Percentiles rank a stretch among this genome's conserved stretches.
Conservation (phyloP, 64 coral and sea anemone species). For the Montipora efflorescens region DNA sequence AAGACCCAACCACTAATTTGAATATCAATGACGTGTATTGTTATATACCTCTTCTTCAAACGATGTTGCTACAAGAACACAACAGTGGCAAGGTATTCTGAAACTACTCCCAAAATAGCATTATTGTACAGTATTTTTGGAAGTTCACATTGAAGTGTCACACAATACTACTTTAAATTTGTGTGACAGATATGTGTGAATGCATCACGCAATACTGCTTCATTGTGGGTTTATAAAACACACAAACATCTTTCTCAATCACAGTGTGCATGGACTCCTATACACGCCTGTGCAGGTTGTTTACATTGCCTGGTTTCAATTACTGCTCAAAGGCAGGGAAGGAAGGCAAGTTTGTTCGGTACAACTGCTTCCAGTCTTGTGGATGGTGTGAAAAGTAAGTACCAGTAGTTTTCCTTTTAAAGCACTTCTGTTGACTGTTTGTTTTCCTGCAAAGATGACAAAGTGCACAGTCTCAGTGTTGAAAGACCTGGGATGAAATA, state of each 20-base stretch:
- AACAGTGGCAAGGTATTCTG: no score
- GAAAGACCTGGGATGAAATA: neutral
- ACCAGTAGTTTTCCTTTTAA: neutral
- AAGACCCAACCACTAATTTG: no score
- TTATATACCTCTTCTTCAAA: no score
- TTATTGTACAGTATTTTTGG: no score
- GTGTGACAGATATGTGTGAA: no score
- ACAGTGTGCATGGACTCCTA: constrained; percentile 17
- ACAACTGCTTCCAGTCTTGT: constrained; percentile 44
- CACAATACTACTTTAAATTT: neutral
- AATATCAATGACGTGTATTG: no score
- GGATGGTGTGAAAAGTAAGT: constrained; percentile 49
- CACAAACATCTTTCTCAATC: neutral
- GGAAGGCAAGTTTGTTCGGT: constrained; percentile 26
- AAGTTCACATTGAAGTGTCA: no score
- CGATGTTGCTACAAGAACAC: no score
- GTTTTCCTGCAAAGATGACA: neutral
- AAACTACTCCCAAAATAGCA: no score
- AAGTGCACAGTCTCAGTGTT: neutral
- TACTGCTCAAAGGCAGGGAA: neutral
- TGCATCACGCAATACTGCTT: no score
- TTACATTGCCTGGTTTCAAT: constrained; percentile 4
- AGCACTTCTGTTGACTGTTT: neutral
- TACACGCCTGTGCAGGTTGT: constrained; percentile 8
- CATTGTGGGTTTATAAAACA: neutral